Conservation (phyloP, 2,888 invertebrate species). For the Monochamus alternatus region DNA sequence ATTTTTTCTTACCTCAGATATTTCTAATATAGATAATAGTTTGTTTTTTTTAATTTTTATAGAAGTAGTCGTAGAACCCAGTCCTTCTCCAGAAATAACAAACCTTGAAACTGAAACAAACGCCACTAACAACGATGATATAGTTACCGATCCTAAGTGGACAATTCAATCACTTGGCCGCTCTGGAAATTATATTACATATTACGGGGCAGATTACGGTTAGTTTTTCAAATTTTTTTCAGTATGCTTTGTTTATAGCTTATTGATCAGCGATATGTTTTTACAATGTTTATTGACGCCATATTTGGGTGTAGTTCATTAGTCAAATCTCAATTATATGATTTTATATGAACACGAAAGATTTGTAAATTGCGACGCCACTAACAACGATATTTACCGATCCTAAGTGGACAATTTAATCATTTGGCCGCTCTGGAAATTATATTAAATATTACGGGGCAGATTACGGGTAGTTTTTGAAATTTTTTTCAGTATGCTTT, state of each 20-base stretch:
- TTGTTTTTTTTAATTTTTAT: constrained; percentile 50
- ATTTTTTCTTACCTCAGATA: too few relatives aligned
- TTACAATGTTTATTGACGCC: constrained; percentile 20
- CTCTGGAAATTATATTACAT: constrained; percentile 57
- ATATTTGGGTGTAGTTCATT: constrained; percentile 32
- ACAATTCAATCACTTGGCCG: constrained; percentile 48
- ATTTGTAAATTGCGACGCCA: constrained; percentile 6
- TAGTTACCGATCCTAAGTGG: constrained; percentile 42
- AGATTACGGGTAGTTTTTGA: constrained; percentile 64
- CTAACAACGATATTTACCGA: constrained; percentile 44
- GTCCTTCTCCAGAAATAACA: constrained; percentile 45
- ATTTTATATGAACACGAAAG: not conserved
- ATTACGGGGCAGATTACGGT: constrained; percentile 62
- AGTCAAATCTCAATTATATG: not conserved
- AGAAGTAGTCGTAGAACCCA: constrained; percentile 50
- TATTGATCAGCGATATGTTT: constrained; percentile 1
- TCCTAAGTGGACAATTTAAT: constrained; percentile 48
- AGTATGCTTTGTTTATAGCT: constrained; percentile 36
- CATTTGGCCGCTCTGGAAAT: constrained; percentile 53
- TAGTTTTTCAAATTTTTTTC: constrained; percentile 54
- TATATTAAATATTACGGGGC: constrained; percentile 56
- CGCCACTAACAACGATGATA: constrained; percentile 46
- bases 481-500: constrained; percentile 38
- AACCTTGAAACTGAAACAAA: constrained; percentile 44
- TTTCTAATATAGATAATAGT: not conserved